Evolutionary conservation across 1,140 invertebrate genomes (phyloP).

Genomic region (Oryctes rhinoceros): DNA sequence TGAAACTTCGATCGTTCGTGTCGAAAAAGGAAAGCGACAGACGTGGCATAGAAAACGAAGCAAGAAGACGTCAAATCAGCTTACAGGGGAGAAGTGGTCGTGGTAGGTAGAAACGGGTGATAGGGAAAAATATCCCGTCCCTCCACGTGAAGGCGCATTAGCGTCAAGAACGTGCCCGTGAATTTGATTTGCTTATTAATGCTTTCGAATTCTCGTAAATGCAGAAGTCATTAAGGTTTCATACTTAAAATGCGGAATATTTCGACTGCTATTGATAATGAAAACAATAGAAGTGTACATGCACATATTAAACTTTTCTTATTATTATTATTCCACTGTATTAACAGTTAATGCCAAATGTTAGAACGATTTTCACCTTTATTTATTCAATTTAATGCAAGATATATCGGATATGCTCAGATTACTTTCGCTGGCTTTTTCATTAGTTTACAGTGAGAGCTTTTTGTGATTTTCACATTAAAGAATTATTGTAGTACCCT

Average conservation of each 20-base stretch:
- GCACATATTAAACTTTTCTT: background rate
- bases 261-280: background rate
- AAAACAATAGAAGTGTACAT: background rate
- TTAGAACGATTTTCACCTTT: too few species aligned
- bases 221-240: slow-evolving; percentile 15
- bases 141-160: slow-evolving; percentile 27
- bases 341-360: too few species aligned
- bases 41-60: slow-evolving; percentile 13
- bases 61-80: slow-evolving; percentile 5
- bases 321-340: too few species aligned
- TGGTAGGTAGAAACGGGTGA: background rate
- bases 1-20: background rate
- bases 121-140: slow-evolving; percentile 27
- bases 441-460: too few species aligned
- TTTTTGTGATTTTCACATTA: too few species aligned
- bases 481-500: too few species aligned
- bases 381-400: too few species aligned
- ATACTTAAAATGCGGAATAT: slow-evolving; percentile 3
- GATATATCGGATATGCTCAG: too few species aligned
- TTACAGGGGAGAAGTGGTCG: background rate
- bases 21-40: slow-evolving; percentile 17
- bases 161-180: slow-evolving; percentile 9
- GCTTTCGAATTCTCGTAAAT: slow-evolving; percentile 25
- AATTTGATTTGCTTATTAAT: slow-evolving; percentile 37
- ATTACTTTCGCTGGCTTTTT: too few species aligned